Percentiles rank a stretch among this genome's conserved stretches.
These are phyloP conservation scores for Diplazon laetatorius DNA, from an alignment of 2,888 invertebrate genomes.

Conservation along the genomic window DNA sequence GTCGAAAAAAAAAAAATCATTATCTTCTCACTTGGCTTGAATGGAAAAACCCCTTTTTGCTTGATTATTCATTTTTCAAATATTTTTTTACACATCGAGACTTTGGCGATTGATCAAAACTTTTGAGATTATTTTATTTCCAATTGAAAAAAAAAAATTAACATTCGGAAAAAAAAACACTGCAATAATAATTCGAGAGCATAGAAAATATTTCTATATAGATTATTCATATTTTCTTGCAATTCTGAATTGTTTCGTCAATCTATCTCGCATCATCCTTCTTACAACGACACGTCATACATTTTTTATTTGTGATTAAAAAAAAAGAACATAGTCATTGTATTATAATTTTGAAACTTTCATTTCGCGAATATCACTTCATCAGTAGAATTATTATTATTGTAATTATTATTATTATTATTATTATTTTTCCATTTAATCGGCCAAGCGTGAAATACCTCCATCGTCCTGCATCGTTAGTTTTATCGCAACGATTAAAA, in stretches of 20 bases:
- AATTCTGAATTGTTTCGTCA: conserved; percentile 29
- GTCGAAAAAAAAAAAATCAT: conserved; percentile 72
- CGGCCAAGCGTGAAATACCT: conserved; percentile 79
- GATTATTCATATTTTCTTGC: conserved; percentile 24
- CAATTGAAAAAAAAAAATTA: no score
- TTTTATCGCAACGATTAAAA: conserved; percentile 10
- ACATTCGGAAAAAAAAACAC: not conserved
- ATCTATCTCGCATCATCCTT: conserved; percentile 68
- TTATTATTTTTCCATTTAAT: conserved; percentile 76
- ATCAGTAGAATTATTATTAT: no score
- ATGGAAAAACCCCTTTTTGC: conserved; percentile 79
- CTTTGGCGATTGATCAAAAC: no score
- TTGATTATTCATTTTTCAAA: not conserved
- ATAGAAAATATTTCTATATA: not conserved
- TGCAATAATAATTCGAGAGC: not conserved
- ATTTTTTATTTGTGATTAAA: no score
- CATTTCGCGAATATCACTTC: conserved; percentile 40
- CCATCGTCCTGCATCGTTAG: conserved; percentile 61
- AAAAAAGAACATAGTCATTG: conserved; percentile 29
- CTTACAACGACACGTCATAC: conserved; percentile 56
- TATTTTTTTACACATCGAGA: no score
- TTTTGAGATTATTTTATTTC: no score
- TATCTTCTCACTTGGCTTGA: conserved; percentile 80
- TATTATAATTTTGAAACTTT: conserved; percentile 51
- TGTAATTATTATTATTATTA: no score